Evolutionary conservation across 2,113 vertebrate species (phyloP), one percentile per base, ranked within the genome.

Genomic region (Hylia prasina): DNA sequence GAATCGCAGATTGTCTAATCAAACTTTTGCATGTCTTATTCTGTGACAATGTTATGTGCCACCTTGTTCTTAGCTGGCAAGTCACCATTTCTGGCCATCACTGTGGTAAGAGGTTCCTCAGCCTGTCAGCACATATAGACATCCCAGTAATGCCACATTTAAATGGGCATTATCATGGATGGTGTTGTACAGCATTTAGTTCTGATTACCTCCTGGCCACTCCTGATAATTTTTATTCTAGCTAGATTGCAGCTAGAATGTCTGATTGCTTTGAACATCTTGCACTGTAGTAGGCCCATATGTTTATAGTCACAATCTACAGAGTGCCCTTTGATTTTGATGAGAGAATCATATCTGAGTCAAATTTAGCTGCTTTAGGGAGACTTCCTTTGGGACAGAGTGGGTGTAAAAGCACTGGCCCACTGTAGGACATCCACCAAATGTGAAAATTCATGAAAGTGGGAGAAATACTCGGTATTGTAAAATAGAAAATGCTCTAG

Each of bases 251-350:
- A 94, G 82, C 42, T 82, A 66, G 80, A 84, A 90, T 33, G 61
- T 70, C 68, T 93, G 91, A 83, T 50, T 71, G 76, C 91, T 73
- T 78, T 68, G 64, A 95, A 91, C 83, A 96, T 95, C 93, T 96
- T 96, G 94, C 71, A 87, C 78, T 87, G 70, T 50, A 80, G 57
- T 70, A 90, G 60, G 76, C 48, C 83, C 93, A 71, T 93, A 94
- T 95, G 89, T 75, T 88, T 94, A 24, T 21, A 14, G 1, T 81
- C 83, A 91, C 72, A 89, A 92, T 94, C 51, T 75, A 91, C 44
- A 31, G 69, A 83, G 30, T 70, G 76, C 69, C 89, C 91, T 95
- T 96, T 81, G 72, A 89, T 95, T 97, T 63, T 87, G 77, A 92
- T 60, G 72, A 58, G 22, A 48, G 48, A 94, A 80, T 50, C 51